Percentiles rank a stretch among this genome's conserved stretches.
Evolutionary conservation across 2,113 vertebrate genomes (phyloP).

Genomic region (Plectropomus leopardus): DNA sequence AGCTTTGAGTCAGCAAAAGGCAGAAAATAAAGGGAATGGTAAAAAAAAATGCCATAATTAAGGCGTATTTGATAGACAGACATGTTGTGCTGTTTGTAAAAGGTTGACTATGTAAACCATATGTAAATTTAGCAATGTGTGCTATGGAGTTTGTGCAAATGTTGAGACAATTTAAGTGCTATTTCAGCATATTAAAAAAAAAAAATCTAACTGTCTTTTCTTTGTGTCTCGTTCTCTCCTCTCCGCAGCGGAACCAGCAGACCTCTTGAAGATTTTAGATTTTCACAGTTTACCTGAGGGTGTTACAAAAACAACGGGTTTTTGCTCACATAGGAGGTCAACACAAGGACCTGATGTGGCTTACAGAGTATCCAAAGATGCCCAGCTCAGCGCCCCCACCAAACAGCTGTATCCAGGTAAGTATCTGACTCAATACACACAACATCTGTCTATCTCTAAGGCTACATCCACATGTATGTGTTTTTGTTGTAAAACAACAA

Average conservation of each 20-base stretch:
- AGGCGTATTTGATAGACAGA: conserved; percentile 23
- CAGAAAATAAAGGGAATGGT: conserved; percentile 25
- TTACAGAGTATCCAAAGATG: conserved; percentile 93
- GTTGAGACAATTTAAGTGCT: not conserved
- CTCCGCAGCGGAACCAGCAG: conserved; percentile 90
- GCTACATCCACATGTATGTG: too few relatives aligned
- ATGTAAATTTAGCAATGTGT: not conserved
- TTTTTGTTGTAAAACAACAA: too few relatives aligned
- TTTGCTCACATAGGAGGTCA: conserved; percentile 91
- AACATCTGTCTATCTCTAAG: too few relatives aligned
- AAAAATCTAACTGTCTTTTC: conserved; percentile 36
- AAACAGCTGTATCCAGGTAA: conserved; percentile 94
- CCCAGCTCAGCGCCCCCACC: conserved; percentile 96
- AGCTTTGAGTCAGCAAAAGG: conserved; percentile 58
- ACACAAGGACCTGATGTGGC: conserved; percentile 94
- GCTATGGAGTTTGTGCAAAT: not conserved
- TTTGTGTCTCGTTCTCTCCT: conserved; percentile 18
- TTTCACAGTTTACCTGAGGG: conserved; percentile 97
- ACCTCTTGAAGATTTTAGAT: conserved; percentile 98
- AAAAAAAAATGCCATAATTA: conserved; percentile 27
- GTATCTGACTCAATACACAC: conserved; percentile 35
- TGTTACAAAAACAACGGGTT: conserved; percentile 92
- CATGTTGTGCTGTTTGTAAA: not conserved
- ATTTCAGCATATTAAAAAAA: not conserved
- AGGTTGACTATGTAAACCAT: not conserved